Base-by-base conservation (phyloP, 2,888 invertebrate genomes). In the Eueremaeus valkanovi region DNA sequence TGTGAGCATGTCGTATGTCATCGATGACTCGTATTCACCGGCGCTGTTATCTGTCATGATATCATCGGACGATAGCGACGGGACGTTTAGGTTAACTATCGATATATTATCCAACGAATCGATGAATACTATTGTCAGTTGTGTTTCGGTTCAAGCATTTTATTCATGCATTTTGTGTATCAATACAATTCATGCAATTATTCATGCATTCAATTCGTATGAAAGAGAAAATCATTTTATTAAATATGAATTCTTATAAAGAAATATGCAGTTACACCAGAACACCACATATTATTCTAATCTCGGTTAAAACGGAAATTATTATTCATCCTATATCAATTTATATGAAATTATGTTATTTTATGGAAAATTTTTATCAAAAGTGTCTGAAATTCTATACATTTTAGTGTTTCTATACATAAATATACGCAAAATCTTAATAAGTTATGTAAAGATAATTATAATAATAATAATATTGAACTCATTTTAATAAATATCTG, bases 41-140 rank as follows among this genome's bases (percentile, higher is more conserved):
- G n/a, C n/a, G 63, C 16, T 16, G 18, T 2, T 18, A 31, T 31
- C 29, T 31, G 63, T 63, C 63, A 31, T 29, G 1, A 31, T 3
- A 18, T 29, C 31, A 18, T 21, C 18, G 1, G 58, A 3, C 3
- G 63, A 63, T 3, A 63, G 63, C 16, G 63, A 29, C 9, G 31
- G 31, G 8, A 63, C 63, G 18, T 63, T 63, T 9, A 63, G 33
- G 18, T 63, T 63, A 31, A 63, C 33, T 11, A 63, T 63, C 9
- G 63, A 63, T 29, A 63, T 63, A 33, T 63, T 63, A 18, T 63
- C 63, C 63, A 63, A 31, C 6, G 63, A 63, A n/a, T 63, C 63
- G 33, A 63, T 63, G 33, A 63, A 63, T 18, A 63, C 63, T 63
- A 6, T 27, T 51, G 40, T 40, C 11, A n/a, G n/a, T 40, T 40